phyloP scores from a whole-genome alignment of 2,113 vertebrate species.

The Thamnophis sirtalis region DNA sequence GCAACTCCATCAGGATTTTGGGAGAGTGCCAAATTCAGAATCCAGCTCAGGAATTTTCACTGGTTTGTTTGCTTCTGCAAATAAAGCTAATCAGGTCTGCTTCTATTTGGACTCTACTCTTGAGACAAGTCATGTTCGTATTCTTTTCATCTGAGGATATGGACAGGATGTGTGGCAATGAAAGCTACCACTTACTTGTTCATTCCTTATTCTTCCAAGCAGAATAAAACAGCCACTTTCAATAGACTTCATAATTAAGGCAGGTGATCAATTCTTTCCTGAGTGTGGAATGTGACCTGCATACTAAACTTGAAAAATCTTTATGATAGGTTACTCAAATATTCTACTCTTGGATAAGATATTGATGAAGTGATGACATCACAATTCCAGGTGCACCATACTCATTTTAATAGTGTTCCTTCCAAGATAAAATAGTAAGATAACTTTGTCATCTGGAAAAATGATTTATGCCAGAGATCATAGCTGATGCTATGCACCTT shows the following conservation, averaged over 20 bases:
- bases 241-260: background rate
- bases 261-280: background rate
- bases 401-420: background rate
- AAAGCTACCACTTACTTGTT: background rate
- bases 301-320: background rate
- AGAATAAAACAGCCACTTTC: background rate
- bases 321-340: background rate
- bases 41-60: background rate
- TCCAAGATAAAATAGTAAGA: background rate
- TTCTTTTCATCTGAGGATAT: background rate
- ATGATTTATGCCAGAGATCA: background rate
- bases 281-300: background rate
- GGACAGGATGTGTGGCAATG: background rate
- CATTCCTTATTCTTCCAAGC: background rate
- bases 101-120: background rate
- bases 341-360: background rate
- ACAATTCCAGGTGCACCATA: background rate
- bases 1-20: background rate
- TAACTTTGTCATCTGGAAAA: background rate
- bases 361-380: background rate
- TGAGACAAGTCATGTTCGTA: background rate
- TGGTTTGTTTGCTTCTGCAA: background rate
- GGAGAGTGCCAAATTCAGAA: background rate
- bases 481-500: background rate
- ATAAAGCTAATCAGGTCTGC: background rate